Evolutionary conservation across 1,140 invertebrate genomes (phyloP).

Genomic region (Chlorops oryzae): DNA sequence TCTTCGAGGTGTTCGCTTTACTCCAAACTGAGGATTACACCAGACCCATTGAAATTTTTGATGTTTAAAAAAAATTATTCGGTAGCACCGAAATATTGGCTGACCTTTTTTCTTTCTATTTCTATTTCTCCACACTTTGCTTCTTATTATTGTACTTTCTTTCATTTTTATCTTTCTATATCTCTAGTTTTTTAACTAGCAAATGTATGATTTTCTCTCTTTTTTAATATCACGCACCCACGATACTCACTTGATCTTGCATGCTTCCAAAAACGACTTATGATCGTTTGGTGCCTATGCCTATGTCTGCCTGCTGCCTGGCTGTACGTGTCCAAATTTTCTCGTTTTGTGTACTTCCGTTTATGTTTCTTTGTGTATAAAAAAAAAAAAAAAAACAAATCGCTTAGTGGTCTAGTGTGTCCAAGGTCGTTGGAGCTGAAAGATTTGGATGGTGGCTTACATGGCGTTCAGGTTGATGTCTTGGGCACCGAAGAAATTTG

Average conservation of each 20-base stretch:
- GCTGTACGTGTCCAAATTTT: slow-evolving; percentile 17
- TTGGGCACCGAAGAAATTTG: slow-evolving; percentile 77
- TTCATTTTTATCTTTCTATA: slow-evolving; percentile 7
- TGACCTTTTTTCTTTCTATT: background rate
- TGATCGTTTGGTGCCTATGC: too few relatives aligned
- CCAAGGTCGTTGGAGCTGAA: slow-evolving; percentile 52
- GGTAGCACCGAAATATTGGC: background rate
- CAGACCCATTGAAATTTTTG: too few relatives aligned
- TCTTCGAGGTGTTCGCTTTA: too few relatives aligned
- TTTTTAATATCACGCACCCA: too few relatives aligned
- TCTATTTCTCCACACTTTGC: background rate
- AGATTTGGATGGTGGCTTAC: slow-evolving; percentile 60
- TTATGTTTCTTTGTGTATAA: too few relatives aligned
- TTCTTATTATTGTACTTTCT: background rate
- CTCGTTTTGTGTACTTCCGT: slow-evolving; percentile 22
- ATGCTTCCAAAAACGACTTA: too few relatives aligned
- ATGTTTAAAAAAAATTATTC: background rate
- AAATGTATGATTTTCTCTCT: too few relatives aligned
- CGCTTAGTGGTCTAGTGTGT: slow-evolving; percentile 48
- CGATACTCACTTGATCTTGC: too few relatives aligned
- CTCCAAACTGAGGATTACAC: too few relatives aligned
- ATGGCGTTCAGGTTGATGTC: slow-evolving; percentile 66
- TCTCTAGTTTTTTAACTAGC: slow-evolving; percentile 7
- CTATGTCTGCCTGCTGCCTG: slow-evolving; percentile 10
- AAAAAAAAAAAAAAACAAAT: slow-evolving; percentile 24